phyloP scores from a whole-genome alignment of 2,888 invertebrate species.

The Caenorhabditis uteleia region DNA sequence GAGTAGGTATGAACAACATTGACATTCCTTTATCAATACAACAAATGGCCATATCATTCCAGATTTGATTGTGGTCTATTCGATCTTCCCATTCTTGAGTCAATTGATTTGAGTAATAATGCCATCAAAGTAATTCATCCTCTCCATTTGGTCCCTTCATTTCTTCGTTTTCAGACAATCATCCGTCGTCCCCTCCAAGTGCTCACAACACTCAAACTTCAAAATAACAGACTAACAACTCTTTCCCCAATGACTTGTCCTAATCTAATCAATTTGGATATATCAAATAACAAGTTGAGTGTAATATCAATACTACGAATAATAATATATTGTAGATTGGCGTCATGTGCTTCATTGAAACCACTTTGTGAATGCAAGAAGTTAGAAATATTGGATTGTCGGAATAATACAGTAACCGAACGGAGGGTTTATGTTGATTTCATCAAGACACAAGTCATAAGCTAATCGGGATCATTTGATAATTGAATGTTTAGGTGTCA shows the following conservation, averaged over 20 bases:
- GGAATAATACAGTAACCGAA: constrained; percentile 38
- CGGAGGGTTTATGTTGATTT: constrained; percentile 41
- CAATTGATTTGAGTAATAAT: constrained; percentile 51
- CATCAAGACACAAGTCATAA: constrained; percentile 27
- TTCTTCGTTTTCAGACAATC: constrained; percentile 18
- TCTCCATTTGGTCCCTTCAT: background rate
- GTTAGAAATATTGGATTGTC: constrained; percentile 30
- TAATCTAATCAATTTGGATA: constrained; percentile 9
- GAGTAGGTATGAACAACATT: constrained; percentile 8
- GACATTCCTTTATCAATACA: no score
- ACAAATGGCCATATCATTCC: no score
- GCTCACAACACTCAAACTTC: constrained; percentile 10
- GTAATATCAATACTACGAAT: background rate
- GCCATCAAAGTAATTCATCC: constrained; percentile 38
- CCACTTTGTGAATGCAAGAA: constrained; percentile 22
- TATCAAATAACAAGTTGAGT: constrained; percentile 26
- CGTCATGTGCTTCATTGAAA: constrained; percentile 35
- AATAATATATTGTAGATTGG: constrained; percentile 8
- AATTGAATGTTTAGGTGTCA: constrained; percentile 1
- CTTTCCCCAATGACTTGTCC: constrained; percentile 17
- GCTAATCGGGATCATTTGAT: background rate
- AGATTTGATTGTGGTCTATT: constrained; percentile 49
- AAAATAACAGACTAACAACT: constrained; percentile 30
- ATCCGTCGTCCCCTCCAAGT: constrained; percentile 12
- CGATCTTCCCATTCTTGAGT: constrained; percentile 42